A percentile compares a stretch with the other conserved stretches of the same genome.
phyloP scores from a whole-genome alignment of 2,113 vertebrate genomes.

The Bufo bufo region DNA sequence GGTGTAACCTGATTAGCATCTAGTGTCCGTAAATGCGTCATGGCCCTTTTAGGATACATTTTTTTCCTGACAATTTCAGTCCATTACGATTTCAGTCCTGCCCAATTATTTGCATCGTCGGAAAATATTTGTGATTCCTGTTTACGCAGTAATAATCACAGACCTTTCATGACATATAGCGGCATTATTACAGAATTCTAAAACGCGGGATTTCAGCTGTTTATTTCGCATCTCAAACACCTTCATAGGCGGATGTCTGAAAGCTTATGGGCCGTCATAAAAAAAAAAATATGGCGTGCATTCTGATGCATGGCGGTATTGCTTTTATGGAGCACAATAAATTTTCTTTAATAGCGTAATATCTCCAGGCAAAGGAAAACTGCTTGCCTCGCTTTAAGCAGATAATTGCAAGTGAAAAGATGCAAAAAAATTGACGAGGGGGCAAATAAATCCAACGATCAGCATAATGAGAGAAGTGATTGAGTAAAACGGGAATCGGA shows the following conservation, averaged over 20 bases:
- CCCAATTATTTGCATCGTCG: background rate
- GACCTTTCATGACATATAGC: background rate
- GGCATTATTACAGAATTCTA: background rate
- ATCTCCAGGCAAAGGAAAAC: constrained; percentile 21
- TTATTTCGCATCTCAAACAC: constrained; percentile 34
- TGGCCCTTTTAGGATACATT: too few relatives aligned
- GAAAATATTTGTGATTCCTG: background rate
- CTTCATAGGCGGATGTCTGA: background rate
- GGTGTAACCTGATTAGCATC: too few relatives aligned
- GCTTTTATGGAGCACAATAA: constrained; percentile 43
- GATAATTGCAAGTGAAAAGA: constrained; percentile 36
- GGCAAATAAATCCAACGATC: constrained; percentile 27
- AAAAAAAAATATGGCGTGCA: background rate
- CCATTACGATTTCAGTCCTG: background rate
- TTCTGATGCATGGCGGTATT: constrained; percentile 26
- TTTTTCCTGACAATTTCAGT: background rate
- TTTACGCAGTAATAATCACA: background rate
- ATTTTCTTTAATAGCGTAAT: constrained; percentile 38
- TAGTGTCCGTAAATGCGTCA: too few relatives aligned
- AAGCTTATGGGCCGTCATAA: constrained; percentile 26
- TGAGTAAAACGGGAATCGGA: background rate
- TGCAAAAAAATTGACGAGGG: background rate
- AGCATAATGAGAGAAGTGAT: constrained; percentile 3
- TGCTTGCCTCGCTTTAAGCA: background rate
- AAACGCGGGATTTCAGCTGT: background rate